Base-by-base conservation (phyloP, 2,797 vertebrate genomes). In the Neomorphus geoffroyi region DNA sequence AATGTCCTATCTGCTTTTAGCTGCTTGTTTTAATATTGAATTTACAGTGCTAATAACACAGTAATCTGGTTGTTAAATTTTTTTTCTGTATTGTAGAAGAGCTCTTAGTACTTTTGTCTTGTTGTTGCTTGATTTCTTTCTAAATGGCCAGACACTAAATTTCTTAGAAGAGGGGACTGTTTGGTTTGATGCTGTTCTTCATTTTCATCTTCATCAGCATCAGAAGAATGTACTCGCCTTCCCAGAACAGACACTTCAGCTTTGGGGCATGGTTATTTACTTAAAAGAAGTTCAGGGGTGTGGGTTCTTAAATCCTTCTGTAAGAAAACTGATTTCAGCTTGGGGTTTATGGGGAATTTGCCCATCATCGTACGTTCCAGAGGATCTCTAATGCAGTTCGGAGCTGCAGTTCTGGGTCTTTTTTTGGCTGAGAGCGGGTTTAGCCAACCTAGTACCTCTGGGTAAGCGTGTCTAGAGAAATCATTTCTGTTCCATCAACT, bases 341-440 rank as follows among this genome's bases (percentile, higher is more conserved):
- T 51, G 53, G 26, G 6, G 13, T 32, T 74, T 26, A 4, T n/a
- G 37, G 46, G 35, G 19, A n/a, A 21, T 7, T 62, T 9, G 0
- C 15, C 12, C 4, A 0, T 28, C 1, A 0, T 16, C 5, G 7
- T 7, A 32, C 33, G 3, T 27, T 12, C 28, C 61, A 62, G 41
- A 45, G 41, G 43, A 27, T 46, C 33, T 24, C 30, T 37, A 60
- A 8, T 61, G n/a, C 39, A 26, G 39, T 21, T 79, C 5, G 13
- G 54, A 41, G 27, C 41, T 72, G 5, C 41, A 13, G 18, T 14
- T 18, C 54, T 30, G 39, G 23, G 2, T 41, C 15, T 4, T 22
- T 26, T 35, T 5, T 71, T 33, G 18, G 32, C 18, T 60, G 10
- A 28, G 23, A n/a, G 53, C 11, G 1, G 3, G 26, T 79, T 74